Evolutionary conservation across 2,888 invertebrate species (phyloP), one percentile per base, ranked within the genome.

Genomic region (Aspidiotus destructor): DNA sequence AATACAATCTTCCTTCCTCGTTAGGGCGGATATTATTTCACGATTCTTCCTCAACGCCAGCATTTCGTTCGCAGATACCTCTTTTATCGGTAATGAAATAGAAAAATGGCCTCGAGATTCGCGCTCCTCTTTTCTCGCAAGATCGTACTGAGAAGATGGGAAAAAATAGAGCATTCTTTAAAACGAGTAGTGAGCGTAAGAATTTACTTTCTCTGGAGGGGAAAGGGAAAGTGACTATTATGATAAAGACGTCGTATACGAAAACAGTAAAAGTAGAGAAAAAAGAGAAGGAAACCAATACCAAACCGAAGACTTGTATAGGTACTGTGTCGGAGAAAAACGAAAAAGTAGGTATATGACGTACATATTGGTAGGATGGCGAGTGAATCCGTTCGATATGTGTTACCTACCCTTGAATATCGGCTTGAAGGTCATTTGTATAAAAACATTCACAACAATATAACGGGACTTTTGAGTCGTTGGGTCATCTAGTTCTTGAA

Each of bases 361-460:
- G 28, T 48, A 48, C n/a, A 48, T 61, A 13, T 17, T 61, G 13
- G 60, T 42, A 58, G 53, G 44, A 41, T 28, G 40, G 58, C 65
- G 28, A 65, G 65, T 60, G 41, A 65, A 28, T 65, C 17, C 28
- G 16, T 65, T 65, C 65, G 28, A 28, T 28, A 65, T 58, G 65
- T 65, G 65, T 58, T 65, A 65, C 58, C 65, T 65, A 65, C 65
- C 65, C 65, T 65, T 65, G 65, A 65, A 65, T 65, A 64, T 64
- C 57, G 57, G 44, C 58, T 57, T 58, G 65, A 57, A 65, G 65
- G 65, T 65, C 65, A 65, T 65, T 57, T 48, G 15, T 65, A 65
- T 28, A 28, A 28, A 57, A 48, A 58, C 65, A 65, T 65, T 65
- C 58, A 65, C 65, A 65, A 65, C 57, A 17, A 65, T 65, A 57